These are phyloP conservation scores for Terebella lapidaria DNA, from an alignment of 2,888 invertebrate genomes.

Conservation along the genomic window DNA sequence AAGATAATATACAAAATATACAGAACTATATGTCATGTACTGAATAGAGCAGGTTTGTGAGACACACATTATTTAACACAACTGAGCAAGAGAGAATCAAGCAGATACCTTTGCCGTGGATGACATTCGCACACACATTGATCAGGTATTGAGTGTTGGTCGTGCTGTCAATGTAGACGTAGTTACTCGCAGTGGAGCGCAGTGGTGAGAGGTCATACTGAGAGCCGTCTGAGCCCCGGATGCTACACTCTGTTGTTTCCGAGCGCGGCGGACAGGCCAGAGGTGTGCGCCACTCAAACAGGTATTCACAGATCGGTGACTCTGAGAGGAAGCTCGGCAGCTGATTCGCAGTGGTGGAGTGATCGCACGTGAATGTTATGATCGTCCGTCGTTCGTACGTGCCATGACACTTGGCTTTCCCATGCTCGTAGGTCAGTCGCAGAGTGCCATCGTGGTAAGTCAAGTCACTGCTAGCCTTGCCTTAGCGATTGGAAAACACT, in stretches of 20 bases:
- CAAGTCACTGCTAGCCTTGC: neutral
- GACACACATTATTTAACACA: no score
- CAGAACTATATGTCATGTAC: no score
- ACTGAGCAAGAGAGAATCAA: no score
- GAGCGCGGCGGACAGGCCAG: neutral
- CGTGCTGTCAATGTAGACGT: conserved; percentile 20
- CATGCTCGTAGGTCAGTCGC: neutral
- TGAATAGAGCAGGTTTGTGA: no score
- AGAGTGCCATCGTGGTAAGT: neutral
- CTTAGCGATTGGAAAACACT: no score
- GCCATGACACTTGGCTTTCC: neutral
- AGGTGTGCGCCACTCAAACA: neutral
- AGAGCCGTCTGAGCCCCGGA: conserved; percentile 13
- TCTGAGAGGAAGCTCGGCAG: neutral
- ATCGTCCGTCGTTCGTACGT: neutral
- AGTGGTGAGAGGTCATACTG: conserved; percentile 33
- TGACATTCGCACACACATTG: neutral
- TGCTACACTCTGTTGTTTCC: neutral
- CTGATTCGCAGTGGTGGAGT: neutral
- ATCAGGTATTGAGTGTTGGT: neutral
- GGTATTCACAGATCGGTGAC: neutral
- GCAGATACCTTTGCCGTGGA: neutral
- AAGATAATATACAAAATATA: no score
- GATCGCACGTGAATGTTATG: neutral
- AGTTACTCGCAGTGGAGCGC: conserved; percentile 30